Base-by-base conservation (phyloP, 2,888 invertebrate genomes). In the Itoplectis maculator region DNA sequence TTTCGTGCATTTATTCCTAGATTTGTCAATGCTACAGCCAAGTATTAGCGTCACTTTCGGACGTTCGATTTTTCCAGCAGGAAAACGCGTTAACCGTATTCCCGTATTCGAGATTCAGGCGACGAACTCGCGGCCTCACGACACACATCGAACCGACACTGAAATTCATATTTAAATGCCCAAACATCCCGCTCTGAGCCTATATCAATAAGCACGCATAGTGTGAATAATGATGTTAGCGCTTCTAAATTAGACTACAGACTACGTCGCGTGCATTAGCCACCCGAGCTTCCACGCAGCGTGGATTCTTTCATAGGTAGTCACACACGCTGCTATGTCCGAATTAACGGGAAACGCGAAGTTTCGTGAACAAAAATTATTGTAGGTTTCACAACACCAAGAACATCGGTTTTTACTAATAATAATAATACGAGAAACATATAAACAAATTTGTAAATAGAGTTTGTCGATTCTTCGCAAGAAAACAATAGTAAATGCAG, bases 191-290 rank as follows among this genome's bases (percentile, higher is more conserved):
- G 29, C 47, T 35, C 63, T n/a, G 69, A 63, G 49, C 49, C 35
- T 42, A 65, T 20, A 69, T 40, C 74, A 80, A 75, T 54, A 80
- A 80, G 63, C 78, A 47, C 66, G 35, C 35, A 65, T 65, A n/a
- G 37, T 20, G 68, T 42, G 75, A 80, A 75, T 80, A 69, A 75
- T 51, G 69, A 65, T 63, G 45, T 20, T 56, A 54, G 15, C 74
- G 45, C 20, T 72, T 63, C 68, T 6, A 54, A 80, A 63, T 69
- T 56, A 75, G 75, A 56, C 63, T 11, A 54, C 37, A 35, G 47
- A 75, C 47, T 69, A 35, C 68, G 63, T 74, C 66, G 40, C 23
- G 37, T 65, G 49, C 29, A 68, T 51, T 49, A 6, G 11, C 35
- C 49, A 18, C 29, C 5, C 29, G 18, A 15, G 15, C 20, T 68